phyloP scores from a whole-genome alignment of 2,888 invertebrate genomes.

The Urechis unicinctus region DNA sequence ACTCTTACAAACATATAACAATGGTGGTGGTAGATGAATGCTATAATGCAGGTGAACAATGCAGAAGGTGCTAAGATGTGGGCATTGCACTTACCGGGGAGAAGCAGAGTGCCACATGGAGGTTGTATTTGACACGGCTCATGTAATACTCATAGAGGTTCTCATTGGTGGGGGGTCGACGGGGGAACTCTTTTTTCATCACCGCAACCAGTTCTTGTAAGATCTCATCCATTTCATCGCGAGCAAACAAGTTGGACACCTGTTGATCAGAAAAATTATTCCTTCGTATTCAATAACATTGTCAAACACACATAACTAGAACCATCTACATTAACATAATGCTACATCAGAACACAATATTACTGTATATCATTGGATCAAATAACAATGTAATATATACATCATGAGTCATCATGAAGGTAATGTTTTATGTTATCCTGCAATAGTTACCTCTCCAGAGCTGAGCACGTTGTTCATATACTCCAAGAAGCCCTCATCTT shows the following conservation, averaged over 20 bases:
- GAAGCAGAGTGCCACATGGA: slow-evolving; percentile 92
- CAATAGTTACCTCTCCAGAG: slow-evolving; percentile 56
- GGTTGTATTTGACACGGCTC: slow-evolving; percentile 80
- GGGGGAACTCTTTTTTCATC: slow-evolving; percentile 89
- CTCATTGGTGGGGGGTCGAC: slow-evolving; percentile 79
- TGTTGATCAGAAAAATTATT: neutral
- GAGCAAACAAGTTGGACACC: slow-evolving; percentile 51
- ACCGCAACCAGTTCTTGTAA: slow-evolving; percentile 84
- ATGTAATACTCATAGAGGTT: slow-evolving; percentile 90
- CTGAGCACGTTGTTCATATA: slow-evolving; percentile 93
- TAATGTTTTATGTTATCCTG: neutral
- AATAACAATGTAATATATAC: neutral
- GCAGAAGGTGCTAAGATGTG: no score
- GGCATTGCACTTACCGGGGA: slow-evolving; percentile 69
- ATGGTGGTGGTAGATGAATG: no score
- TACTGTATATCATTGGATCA: no score
- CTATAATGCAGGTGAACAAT: neutral
- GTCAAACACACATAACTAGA: neutral
- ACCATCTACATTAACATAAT: no score
- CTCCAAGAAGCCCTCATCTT: slow-evolving; percentile 95
- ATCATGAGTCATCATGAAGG: neutral
- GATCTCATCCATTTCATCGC: slow-evolving; percentile 93
- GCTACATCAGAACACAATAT: no score
- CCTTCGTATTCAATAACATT: neutral
- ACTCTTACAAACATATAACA: no score